phyloP scores from a whole-genome alignment of 2,113 vertebrate genomes.

The Garra rufa region DNA sequence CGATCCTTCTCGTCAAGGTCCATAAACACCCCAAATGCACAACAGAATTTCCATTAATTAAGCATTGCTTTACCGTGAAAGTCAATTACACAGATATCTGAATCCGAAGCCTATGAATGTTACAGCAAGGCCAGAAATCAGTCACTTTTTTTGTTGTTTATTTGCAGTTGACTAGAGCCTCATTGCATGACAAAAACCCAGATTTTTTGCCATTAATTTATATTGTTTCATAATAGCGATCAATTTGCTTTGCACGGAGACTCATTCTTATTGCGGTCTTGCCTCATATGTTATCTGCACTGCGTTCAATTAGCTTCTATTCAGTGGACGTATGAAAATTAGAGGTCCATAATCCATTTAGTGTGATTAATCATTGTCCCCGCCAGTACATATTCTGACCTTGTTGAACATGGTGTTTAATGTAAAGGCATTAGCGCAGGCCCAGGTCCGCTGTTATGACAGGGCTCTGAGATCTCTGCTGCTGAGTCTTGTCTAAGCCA shows the following conservation, averaged over 20 bases:
- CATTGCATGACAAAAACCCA: not conserved
- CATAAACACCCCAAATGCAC: slow-evolving; percentile 70
- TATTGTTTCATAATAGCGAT: slow-evolving; percentile 34
- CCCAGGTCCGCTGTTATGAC: slow-evolving; percentile 43
- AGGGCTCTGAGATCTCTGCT: slow-evolving; percentile 66
- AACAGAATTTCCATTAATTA: slow-evolving; percentile 78
- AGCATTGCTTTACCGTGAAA: slow-evolving; percentile 76
- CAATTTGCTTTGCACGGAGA: slow-evolving; percentile 59
- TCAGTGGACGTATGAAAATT: slow-evolving; percentile 53
- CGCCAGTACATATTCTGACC: slow-evolving; percentile 61
- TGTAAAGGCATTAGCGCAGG: slow-evolving; percentile 62
- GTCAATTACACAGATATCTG: slow-evolving; percentile 67
- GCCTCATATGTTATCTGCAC: slow-evolving; percentile 62
- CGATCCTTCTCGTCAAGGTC: slow-evolving; percentile 71
- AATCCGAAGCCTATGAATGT: slow-evolving; percentile 30
- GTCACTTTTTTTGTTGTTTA: not conserved
- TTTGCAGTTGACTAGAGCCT: not conserved
- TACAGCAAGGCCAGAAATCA: slow-evolving; percentile 22
- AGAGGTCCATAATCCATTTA: slow-evolving; percentile 66
- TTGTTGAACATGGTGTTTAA: slow-evolving; percentile 62
- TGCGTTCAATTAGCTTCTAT: slow-evolving; percentile 71
- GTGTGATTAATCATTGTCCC: slow-evolving; percentile 67
- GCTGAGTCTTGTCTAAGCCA: slow-evolving; percentile 66
- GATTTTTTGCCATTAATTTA: slow-evolving; percentile 47
- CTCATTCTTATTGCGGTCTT: slow-evolving; percentile 60